These are phyloP conservation scores for Loripinus fragilis DNA, from an alignment of 2,888 invertebrate genomes.

Conservation along the genomic window DNA sequence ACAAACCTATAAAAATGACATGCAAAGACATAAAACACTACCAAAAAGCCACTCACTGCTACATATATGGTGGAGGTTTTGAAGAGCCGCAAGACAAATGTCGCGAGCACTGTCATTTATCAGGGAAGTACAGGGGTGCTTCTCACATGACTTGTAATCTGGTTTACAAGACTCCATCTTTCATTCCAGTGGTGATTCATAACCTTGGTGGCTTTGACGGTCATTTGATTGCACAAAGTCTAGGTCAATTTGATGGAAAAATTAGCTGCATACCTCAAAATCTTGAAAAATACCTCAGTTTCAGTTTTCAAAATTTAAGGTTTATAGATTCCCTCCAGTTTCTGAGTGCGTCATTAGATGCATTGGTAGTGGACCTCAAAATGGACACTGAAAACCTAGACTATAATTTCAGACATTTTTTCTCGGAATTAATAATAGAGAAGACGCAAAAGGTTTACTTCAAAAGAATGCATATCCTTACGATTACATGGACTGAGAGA, in stretches of 20 bases:
- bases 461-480: not conserved
- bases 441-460: not conserved
- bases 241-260: constrained; percentile 21
- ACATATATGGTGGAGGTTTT: constrained; percentile 32
- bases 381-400: not conserved
- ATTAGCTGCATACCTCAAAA: not conserved
- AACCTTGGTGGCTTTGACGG: constrained; percentile 27
- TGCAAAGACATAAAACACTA: not conserved
- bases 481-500: not conserved
- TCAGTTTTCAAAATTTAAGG: not conserved
- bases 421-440: constrained; percentile 6
- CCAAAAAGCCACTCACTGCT: constrained; percentile 25
- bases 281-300: not conserved
- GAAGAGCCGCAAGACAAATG: not conserved
- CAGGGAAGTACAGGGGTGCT: not conserved
- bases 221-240: not conserved
- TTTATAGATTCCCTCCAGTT: not conserved
- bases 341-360: not conserved
- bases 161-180: constrained; percentile 3
- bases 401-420: not conserved
- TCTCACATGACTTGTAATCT: constrained; percentile 25
- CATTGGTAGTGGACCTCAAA: constrained; percentile 29
- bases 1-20: not conserved
- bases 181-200: constrained; percentile 30
- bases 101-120: not conserved